Percentiles rank a stretch among this genome's conserved stretches.
Conservation (phyloP, 2,888 invertebrate genomes). For the Seira sanloemensis region DNA sequence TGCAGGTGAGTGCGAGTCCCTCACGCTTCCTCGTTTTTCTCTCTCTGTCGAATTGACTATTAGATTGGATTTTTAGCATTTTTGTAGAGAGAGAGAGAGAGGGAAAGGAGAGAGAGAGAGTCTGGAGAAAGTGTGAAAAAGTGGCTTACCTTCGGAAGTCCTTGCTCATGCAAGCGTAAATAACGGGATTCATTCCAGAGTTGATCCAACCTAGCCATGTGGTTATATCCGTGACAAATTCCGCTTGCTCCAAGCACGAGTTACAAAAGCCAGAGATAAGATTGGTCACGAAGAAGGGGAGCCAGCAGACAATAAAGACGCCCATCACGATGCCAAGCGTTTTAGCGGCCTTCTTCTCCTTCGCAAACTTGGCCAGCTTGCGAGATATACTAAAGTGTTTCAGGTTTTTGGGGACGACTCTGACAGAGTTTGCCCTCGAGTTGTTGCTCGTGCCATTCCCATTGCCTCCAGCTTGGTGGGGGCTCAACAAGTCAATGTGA, state of each 20-base stretch:
- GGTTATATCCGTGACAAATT: constrained; percentile 90
- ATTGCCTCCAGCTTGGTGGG: constrained; percentile 51
- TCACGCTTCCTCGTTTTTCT: neutral
- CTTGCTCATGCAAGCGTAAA: constrained; percentile 98
- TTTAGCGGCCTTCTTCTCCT: constrained; percentile 98
- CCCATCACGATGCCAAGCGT: constrained; percentile 97
- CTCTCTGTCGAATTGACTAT: neutral
- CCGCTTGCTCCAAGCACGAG: constrained; percentile 90
- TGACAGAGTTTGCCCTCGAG: constrained; percentile 68
- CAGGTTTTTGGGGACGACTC: constrained; percentile 75
- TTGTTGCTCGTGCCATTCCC: constrained; percentile 76
- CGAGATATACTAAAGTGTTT: constrained; percentile 95
- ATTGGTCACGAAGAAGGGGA: constrained; percentile 97
- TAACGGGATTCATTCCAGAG: constrained; percentile 97
- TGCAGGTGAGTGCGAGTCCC: neutral
- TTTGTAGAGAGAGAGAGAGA: neutral
- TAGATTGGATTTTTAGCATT: neutral
- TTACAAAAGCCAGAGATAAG: constrained; percentile 92
- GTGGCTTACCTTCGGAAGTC: constrained; percentile 91
- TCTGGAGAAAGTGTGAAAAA: constrained; percentile 43
- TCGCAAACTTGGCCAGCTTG: constrained; percentile 95
- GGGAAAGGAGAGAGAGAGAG: too few species aligned
- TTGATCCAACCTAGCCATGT: constrained; percentile 98
- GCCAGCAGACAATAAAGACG: constrained; percentile 93
- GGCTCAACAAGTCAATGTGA: constrained; percentile 68